Evolutionary conservation across 2,113 vertebrate species (phyloP), one percentile per base, ranked within the genome.

Genomic region (Nicator chloris): DNA sequence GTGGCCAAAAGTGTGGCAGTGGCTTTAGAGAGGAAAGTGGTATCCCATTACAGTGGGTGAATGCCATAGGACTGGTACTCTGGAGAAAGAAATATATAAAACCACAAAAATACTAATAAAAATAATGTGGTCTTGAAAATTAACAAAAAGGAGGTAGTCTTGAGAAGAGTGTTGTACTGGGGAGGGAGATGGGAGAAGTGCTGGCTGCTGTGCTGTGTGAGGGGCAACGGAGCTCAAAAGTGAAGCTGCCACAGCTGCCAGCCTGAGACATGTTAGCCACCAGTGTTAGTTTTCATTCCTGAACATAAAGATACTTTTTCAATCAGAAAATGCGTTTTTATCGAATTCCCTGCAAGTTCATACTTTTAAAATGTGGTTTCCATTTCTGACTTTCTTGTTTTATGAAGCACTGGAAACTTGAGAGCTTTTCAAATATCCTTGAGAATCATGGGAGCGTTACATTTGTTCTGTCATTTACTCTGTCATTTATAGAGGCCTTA

Each of bases 251-350:
- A 95, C 77, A 35, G 3, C 91, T 75, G 68, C 65, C 80, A 85
- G 96, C 85, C 83, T 77, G 72, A 84, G 92, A 82, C 90, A 79
- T 13, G 66, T 92, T 79, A 96, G 95, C 65, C 63, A 50, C 31
- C 60, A 82, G 90, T 97, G 95, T 97, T 97, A 87, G 92, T 97
- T 98, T 98, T 95, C 92, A 96, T 97, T 97, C 95, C 97, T 90
- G 54, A 84, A 93, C 92, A 93, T 96, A 95, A 96, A 86, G 68
- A 72, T 88, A 78, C 89, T 77, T 95, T 96, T 97, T 96, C 91
- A 92, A 86, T 60, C 49, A 93, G 93, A 93, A 90, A 95, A 95
- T 28, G 84, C 66, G 64, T 92, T 95, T 93, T 97, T 91, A 95
- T 97, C 97, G 90, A 96, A 86, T 96, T 96, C 82, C 70, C 63